Evolutionary conservation across 2,888 invertebrate genomes (phyloP).

Genomic region (Nephrotoma appendiculata): DNA sequence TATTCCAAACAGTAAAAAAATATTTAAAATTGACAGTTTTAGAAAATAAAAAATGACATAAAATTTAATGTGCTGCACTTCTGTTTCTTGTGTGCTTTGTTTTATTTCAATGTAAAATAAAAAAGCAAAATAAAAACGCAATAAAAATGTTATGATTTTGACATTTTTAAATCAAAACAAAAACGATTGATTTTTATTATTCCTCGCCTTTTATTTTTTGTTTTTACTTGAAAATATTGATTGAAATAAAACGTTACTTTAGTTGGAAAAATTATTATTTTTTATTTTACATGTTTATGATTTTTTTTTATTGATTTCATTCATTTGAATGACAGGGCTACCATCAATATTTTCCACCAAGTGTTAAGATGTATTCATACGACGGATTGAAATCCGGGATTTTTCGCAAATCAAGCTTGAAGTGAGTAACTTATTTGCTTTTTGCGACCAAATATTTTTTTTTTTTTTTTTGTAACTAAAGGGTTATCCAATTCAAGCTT

Average conservation of each 20-base stretch:
- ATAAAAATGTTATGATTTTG: neutral
- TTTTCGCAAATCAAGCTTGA: no score
- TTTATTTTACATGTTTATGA: neutral
- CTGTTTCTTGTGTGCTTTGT: neutral
- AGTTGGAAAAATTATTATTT: neutral
- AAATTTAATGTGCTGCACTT: neutral
- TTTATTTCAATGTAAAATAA: neutral
- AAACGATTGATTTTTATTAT: neutral
- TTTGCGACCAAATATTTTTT: no score
- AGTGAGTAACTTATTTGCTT: no score
- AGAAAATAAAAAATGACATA: neutral
- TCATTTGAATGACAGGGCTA: no score
- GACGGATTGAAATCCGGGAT: no score
- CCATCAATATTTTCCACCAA: no score
- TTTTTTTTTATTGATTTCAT: neutral
- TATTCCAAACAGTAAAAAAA: neutral
- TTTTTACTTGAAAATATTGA: neutral
- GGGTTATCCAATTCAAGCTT: no score
- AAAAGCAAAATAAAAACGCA: neutral
- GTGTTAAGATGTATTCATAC: no score
- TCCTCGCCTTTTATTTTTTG: neutral
- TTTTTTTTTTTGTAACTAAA: no score
- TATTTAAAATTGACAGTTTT: neutral
- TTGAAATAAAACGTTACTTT: neutral
- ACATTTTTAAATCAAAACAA: neutral